Evolutionary conservation across 1,140 invertebrate species (phyloP).

Genomic region (Adoxophyes honmai): DNA sequence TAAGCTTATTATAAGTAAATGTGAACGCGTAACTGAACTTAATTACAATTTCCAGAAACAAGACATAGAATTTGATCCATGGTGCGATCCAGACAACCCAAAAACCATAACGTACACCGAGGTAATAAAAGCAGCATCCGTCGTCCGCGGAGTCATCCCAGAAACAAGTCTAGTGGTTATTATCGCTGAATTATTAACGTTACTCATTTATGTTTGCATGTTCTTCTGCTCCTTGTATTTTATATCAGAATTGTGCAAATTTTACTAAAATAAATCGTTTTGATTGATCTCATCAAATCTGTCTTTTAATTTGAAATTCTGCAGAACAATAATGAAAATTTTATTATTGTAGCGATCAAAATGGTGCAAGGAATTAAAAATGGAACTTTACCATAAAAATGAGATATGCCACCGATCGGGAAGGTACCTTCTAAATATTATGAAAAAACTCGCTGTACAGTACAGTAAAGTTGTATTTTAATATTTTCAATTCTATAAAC

Average conservation of each 20-base stretch:
- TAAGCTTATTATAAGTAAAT: no score
- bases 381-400: constrained; percentile 34
- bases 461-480: no score
- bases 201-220: background rate
- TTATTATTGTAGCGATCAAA: constrained; percentile 19
- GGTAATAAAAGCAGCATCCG: constrained; percentile 22
- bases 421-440: constrained; percentile 21
- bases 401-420: constrained; percentile 32
- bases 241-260: no score
- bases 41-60: constrained; percentile 23
- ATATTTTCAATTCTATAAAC: background rate
- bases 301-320: background rate
- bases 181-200: background rate
- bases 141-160: constrained; percentile 20
- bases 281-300: no score
- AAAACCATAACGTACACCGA: constrained; percentile 28
- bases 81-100: constrained; percentile 29
- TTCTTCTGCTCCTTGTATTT: background rate
- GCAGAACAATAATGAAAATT: background rate
- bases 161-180: constrained; percentile 26
- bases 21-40: background rate
- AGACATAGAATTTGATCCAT: constrained; percentile 27
- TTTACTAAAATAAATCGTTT: no score
- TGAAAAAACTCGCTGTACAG: no score
- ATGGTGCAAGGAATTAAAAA: constrained; percentile 20